Base-by-base conservation (phyloP, 2,797 vertebrate species). In the Clarias pachynema region DNA sequence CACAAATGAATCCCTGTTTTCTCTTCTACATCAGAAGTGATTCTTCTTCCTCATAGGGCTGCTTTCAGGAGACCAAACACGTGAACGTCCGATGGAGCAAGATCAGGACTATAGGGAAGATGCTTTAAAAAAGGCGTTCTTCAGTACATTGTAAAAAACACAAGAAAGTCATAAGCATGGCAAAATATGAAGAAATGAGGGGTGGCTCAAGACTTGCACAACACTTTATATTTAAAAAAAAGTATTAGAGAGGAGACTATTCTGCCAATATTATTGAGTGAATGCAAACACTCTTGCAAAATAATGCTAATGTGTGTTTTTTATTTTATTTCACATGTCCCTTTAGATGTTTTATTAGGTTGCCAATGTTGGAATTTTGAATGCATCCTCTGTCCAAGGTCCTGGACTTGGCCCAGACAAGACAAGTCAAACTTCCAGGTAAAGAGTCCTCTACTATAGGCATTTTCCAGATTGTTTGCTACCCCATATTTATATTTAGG, bases 301-400 rank as follows among this genome's bases (percentile, higher is more conserved):
- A 16, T 14, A 53, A 53, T n/a, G 24, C 40, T 53, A 53, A 14
- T 62, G 22, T 62, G 16, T 60, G 18, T n/a, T 63, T 24, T 24
- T 24, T 60, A 62, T 63, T 8, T 24, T 12, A 18, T 60, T 12
- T 70, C 20, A 72, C 40, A 49, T 6, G 24, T n/a, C 5, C 40
- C 40, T n/a, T 73, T 26, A 26, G 5, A 53, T n/a, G 5, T 20
- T 34, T 59, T 78, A 78, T 78, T 37, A 37, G 74, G 59, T 78
- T 37, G 37, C 20, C 18, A 57, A 15, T 15, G n/a, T n/a, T 74
- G 29, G 6, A 37, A 60, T 60, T 78, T 37, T 59, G 20, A 78
- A 63, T 84, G 29, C 49, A 60, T 70, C 49, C 90, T 70, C 88
- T 91, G 88, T 91, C 91, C 90, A 87, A 89, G 89, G 91, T 91